phyloP scores from a whole-genome alignment of 1,140 invertebrate species.

The Zelostemma sp. region DNA sequence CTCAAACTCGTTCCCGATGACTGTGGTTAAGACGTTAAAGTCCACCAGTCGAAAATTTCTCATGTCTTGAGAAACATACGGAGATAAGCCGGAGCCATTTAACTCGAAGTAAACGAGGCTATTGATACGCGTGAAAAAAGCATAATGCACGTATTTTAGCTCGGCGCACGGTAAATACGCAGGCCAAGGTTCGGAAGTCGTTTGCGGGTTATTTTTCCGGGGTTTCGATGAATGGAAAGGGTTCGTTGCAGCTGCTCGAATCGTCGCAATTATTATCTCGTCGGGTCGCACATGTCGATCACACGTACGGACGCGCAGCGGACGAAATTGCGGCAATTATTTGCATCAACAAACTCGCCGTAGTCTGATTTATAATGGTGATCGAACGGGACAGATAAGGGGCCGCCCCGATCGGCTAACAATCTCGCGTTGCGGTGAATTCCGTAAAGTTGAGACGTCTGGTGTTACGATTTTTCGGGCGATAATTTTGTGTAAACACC shows the following conservation, averaged over 20 bases:
- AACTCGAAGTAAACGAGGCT: no score
- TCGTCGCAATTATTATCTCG: no score
- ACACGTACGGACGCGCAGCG: conserved; percentile 1
- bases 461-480: conserved; percentile 11
- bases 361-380: conserved; percentile 31
- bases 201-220: no score
- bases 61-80: no score
- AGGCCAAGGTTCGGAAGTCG: no score
- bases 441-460: background rate
- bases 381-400: conserved; percentile 25
- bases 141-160: no score
- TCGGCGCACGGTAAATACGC: no score
- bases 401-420: background rate
- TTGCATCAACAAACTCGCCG: conserved; percentile 43
- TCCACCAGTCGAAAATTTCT: no score
- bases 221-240: no score
- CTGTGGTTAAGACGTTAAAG: conserved; percentile 51
- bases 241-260: no score
- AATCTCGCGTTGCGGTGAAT: conserved; percentile 9
- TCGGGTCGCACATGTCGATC: conserved; percentile 3
- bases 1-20: conserved; percentile 49
- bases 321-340: conserved; percentile 38
- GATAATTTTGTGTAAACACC: conserved; percentile 38
- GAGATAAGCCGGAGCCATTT: no score
- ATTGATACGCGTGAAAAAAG: no score